Base-by-base conservation (phyloP, 2,888 invertebrate genomes). In the Sinelater perroti region DNA sequence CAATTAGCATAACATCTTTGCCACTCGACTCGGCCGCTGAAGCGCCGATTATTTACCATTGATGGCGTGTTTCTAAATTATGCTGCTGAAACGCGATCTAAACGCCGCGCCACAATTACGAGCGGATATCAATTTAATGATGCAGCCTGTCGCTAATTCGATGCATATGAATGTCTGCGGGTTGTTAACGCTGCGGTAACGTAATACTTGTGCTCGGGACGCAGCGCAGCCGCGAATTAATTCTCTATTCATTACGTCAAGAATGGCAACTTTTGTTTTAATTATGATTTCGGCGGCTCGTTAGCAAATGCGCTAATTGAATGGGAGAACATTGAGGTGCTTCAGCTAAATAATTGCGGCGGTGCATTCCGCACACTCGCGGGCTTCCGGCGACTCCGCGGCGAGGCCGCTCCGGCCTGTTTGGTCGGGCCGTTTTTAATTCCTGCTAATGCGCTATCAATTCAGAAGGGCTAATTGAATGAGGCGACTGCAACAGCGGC, bases 241-340 rank as follows among this genome's bases (percentile, higher is more conserved):
- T 56, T 56, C 45, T 40, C 24, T 47, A 51, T 56, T 60, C 60
- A 52, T 60, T 56, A 56, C 52, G 60, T 60, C 56, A 56, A 60
- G 60, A 56, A 60, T 46, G 52, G 38, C 26, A 56, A 55, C 60
- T 55, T 52, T 45, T 56, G 56, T 56, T 60, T 60, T 52, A 60
- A 50, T 55, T 55, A 51, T 51, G 51, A 56, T 60, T 60, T 52
- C 56, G 46, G 56, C 31, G 54, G 55, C 60, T 60, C 54, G 55
- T 60, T 60, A 60, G 50, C 20, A 60, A 60, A 51, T 54, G 45
- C 44, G 51, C 33, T 52, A 55, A 56, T 56, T 55, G 60, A 56
- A 60, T 52, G 30, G 38, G 46, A 35, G 51, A 58, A 47, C 53
- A 58, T 58, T 35, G 47, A 59, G 45, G 45, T 40, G 45, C 59